Evolutionary conservation across 1,140 invertebrate genomes (phyloP).

Genomic region (Leptopilina boulardi): DNA sequence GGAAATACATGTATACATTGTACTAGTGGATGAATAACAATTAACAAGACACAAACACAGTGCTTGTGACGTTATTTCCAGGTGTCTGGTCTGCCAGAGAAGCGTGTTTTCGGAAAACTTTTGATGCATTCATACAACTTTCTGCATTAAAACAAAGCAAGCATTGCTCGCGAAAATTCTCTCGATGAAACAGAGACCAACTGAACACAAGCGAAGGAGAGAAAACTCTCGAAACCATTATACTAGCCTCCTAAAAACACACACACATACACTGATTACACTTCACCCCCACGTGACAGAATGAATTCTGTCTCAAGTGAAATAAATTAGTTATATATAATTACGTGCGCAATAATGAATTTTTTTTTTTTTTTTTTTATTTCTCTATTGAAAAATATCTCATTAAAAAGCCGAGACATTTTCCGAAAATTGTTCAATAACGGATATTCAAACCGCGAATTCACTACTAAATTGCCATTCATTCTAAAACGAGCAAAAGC

Average conservation of each 20-base stretch:
- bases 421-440: slow-evolving; percentile 1
- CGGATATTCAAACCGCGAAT: background rate
- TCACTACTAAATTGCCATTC: background rate
- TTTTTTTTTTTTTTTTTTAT: too few relatives aligned
- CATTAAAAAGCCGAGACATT: too few relatives aligned
- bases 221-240: background rate
- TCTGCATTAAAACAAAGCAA: slow-evolving; percentile 26
- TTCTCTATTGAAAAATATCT: slow-evolving; percentile 16
- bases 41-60: slow-evolving; percentile 26
- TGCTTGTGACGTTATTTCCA: slow-evolving; percentile 25
- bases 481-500: background rate
- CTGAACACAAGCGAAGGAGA: background rate
- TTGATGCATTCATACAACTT: slow-evolving; percentile 29
- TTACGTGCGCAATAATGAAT: background rate
- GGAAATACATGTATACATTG: background rate
- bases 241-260: background rate
- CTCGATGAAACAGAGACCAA: background rate
- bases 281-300: background rate
- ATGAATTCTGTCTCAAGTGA: background rate
- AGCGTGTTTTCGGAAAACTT: slow-evolving; percentile 22
- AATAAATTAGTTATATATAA: slow-evolving; percentile 23
- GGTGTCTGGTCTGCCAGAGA: slow-evolving; percentile 27
- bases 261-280: background rate
- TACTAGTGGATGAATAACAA: slow-evolving; percentile 13
- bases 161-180: slow-evolving; percentile 11